A percentile compares a stretch with the other conserved stretches of the same genome.
These are phyloP conservation scores for Aix galericulata DNA, from an alignment of 2,113 vertebrate species.

Conservation along the genomic window DNA sequence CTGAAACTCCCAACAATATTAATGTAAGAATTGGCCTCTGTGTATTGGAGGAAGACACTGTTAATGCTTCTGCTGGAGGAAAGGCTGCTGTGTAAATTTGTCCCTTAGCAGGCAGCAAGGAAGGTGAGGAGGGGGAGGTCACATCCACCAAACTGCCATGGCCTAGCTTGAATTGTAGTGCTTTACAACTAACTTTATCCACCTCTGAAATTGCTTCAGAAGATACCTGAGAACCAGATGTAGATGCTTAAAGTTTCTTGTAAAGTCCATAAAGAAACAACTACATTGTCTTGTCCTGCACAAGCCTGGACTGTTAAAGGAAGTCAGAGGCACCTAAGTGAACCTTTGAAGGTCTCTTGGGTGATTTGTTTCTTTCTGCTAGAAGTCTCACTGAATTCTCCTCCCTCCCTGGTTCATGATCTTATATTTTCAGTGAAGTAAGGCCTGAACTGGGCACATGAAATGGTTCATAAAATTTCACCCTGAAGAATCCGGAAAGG, in stretches of 20 bases:
- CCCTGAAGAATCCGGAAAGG: neutral
- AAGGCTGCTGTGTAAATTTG: neutral
- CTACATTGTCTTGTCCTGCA: neutral
- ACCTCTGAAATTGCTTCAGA: neutral
- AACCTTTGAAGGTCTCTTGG: neutral
- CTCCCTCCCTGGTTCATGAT: neutral
- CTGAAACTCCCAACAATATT: neutral
- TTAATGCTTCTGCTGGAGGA: neutral
- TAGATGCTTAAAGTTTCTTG: neutral
- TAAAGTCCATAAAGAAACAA: neutral
- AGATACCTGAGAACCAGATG: neutral
- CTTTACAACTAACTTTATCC: neutral
- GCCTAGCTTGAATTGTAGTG: neutral
- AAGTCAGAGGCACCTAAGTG: neutral
- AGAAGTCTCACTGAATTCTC: neutral
- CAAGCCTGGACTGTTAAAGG: neutral
- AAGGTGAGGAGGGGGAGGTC: neutral
- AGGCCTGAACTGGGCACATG: neutral
- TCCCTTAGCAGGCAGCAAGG: neutral
- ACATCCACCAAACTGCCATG: neutral
- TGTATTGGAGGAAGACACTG: neutral
- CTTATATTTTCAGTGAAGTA: neutral
- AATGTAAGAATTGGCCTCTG: neutral
- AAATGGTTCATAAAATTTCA: neutral
- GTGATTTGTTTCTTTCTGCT: neutral